phyloP scores from a whole-genome alignment of 2,888 invertebrate species.

The Marronus borbonicus region DNA sequence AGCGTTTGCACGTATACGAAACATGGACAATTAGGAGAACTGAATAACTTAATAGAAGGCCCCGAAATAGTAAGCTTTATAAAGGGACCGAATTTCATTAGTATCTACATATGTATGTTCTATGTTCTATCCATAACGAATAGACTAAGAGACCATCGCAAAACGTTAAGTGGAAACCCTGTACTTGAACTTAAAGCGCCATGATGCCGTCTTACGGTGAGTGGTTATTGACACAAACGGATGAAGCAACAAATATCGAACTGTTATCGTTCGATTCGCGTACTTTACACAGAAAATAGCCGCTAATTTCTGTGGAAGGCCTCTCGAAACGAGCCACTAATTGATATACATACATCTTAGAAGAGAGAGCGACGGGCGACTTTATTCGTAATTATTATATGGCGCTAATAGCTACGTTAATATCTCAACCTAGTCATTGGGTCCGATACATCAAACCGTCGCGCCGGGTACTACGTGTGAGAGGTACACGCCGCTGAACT shows the following conservation, averaged over 20 bases:
- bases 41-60: no score
- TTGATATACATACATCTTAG: slow-evolving; percentile 17
- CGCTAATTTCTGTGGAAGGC: slow-evolving; percentile 35
- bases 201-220: not conserved
- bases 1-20: no score
- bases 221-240: slow-evolving; percentile 11
- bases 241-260: slow-evolving; percentile 15
- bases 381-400: slow-evolving; percentile 20
- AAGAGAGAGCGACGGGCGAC: slow-evolving; percentile 16
- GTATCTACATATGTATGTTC: no score
- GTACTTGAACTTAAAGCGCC: slow-evolving; percentile 37
- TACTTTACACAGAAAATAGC: slow-evolving; percentile 15
- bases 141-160: not conserved
- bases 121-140: no score
- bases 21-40: no score
- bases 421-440: slow-evolving; percentile 29
- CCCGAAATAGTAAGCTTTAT: no score
- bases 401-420: slow-evolving; percentile 35
- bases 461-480: not conserved
- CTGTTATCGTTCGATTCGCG: slow-evolving; percentile 9
- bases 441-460: slow-evolving; percentile 21
- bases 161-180: not conserved
- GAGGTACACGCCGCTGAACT: not conserved
- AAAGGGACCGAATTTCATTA: no score
- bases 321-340: slow-evolving; percentile 29